Percentiles rank a stretch among this genome's conserved stretches.
These are phyloP conservation scores for Acrocephalus kingi DNA, from an alignment of 2,113 vertebrate genomes.

Conservation along the genomic window DNA sequence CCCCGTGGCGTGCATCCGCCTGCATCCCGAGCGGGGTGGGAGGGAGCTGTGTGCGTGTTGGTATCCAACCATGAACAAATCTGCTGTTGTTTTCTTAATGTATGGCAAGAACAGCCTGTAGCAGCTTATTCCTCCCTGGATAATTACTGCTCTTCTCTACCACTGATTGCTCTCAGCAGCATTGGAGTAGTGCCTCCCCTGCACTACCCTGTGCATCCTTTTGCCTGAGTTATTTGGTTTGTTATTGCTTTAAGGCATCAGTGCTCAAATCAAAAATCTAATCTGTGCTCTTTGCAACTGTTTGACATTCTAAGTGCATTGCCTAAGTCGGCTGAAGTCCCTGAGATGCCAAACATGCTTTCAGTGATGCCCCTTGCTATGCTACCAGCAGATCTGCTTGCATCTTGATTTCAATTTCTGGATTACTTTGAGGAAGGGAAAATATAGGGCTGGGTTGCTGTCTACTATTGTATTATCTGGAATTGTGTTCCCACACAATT, in stretches of 20 bases:
- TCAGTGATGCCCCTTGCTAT: neutral
- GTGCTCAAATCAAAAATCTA: neutral
- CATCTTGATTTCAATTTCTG: neutral
- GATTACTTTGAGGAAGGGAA: neutral
- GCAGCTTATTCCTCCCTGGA: neutral
- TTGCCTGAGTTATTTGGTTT: neutral
- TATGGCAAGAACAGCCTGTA: neutral
- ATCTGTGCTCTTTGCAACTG: neutral
- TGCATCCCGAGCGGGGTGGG: rapidly evolving
- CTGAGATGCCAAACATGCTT: neutral
- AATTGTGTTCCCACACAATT: neutral
- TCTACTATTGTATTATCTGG: neutral
- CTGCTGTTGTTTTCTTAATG: neutral
- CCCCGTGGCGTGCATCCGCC: rapidly evolving
- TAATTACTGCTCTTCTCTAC: neutral
- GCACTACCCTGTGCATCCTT: neutral
- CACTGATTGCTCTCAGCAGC: neutral
- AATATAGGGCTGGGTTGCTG: neutral
- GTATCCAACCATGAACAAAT: neutral
- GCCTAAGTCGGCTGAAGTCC: neutral
- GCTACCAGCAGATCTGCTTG: neutral
- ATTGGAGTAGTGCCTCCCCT: neutral
- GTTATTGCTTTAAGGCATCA: slow-evolving; percentile 20
- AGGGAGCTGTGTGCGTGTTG: neutral
- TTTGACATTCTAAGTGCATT: neutral